Evolutionary conservation across 2,797 vertebrate species (phyloP), one percentile per base, ranked within the genome.

Genomic region (Streptopelia turtur): DNA sequence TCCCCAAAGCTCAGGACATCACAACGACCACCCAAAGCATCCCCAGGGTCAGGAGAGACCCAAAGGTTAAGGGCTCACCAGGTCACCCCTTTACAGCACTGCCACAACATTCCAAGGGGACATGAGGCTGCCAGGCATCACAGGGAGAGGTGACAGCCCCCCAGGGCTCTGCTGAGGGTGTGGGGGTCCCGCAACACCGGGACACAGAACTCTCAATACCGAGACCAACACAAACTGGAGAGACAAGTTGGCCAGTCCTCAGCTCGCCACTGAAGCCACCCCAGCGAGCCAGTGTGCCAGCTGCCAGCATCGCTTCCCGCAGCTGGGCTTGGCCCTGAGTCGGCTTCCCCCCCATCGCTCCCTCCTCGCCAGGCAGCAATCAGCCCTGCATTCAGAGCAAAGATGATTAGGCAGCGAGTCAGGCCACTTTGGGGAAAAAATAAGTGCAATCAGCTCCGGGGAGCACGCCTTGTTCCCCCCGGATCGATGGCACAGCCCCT

Each of bases 391-490:
- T 97, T 96, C 94, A 97, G n/a, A 72, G 86, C 87, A 87, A 94
- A 35, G 94, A 94, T 92, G 95, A 97, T 95, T 95, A 95, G 93
- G 91, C 94, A 95, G 61, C 83, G 52, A 97, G 95, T 91, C 94
- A 96, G 84, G 93, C 89, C 76, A 17, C 91, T 91, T 16, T 3
- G 85, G 95, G 94, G 71, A 93, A 43, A 45, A 45, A 45, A 45
- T 20, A 20, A 45, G 89, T 70, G 91, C 90, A 95, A 96, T 96
- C 94, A 97, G 83, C 33, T 90, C 77, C 23, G 1, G 35, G 76
- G 88, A 93, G 4, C 66, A 6, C 0, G 17, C 30, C 30, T 59
- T 9, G 25, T 25, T 72, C 57, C 69, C 65, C 88, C 78, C 52
- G 37, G 68, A 61, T 56, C 43, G 78, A 52, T 0, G 8, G 70